Base-by-base conservation (phyloP, 2,888 invertebrate genomes). In the Dorcus hopei region DNA sequence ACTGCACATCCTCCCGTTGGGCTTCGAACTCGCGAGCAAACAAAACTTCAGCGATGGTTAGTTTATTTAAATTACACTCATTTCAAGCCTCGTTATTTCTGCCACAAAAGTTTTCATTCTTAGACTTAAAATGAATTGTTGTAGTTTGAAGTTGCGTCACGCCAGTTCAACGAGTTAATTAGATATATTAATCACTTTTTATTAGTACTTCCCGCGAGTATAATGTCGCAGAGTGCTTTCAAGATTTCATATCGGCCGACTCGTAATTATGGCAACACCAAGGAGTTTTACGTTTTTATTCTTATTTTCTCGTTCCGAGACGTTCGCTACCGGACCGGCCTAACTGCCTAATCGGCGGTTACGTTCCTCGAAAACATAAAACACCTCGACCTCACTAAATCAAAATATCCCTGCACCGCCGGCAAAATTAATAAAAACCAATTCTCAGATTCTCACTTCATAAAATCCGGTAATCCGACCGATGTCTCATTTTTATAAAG, bases 141-240 rank as follows among this genome's bases (percentile, higher is more conserved):
- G 69, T 70, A 70, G 70, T 71, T 73, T 69, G 70, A 64, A 70
- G 67, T 69, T 70, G 67, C 71, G 71, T 72, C 72, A 72, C 69
- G 68, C 65, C 70, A 70, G 70, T 71, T 71, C 68, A 71, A 70
- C 68, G 72, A 71, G 71, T 73, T 74, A 74, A 74, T 74, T 74
- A 72, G 71, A 68, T 69, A 70, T 72, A 74, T 74, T 73, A 73
- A 74, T 74, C 72, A 72, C 71, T 72, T 74, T 74, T 73, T 74
- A 73, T 71, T 72, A 69, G 70, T 65, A 61, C 65, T 68, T 65
- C 68, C 68, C 68, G 67, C 63, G 68, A 68, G 68, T 70, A 66
- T 70, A 70, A 71, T 70, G 70, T 65, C 62, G 63, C 61, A 63
- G 66, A 69, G 66, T 67, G 68, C 63, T 66, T 63, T 64, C 64